Percentiles rank a stretch among this genome's conserved stretches.
phyloP scores from a whole-genome alignment of 2,797 vertebrate genomes.

The Sarcophilus harrisii region DNA sequence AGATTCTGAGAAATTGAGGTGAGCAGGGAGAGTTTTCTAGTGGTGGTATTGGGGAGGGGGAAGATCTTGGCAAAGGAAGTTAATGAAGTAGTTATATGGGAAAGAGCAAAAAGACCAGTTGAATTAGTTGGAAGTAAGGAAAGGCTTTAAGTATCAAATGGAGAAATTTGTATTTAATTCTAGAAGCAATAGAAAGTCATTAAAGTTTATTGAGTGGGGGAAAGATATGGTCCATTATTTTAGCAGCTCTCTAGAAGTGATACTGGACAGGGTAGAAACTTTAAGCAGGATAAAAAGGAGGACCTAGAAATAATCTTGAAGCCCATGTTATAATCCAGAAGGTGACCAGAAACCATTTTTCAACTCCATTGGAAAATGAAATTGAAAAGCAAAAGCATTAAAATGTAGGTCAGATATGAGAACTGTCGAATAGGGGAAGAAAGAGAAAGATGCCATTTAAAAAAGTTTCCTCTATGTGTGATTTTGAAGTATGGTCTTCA shows the following conservation, averaged over 20 bases:
- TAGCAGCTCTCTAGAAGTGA: background rate
- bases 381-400: background rate
- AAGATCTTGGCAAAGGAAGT: background rate
- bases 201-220: background rate
- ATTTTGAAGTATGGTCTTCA: background rate
- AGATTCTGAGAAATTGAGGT: background rate
- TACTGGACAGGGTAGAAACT: background rate
- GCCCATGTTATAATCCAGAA: background rate
- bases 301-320: background rate
- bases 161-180: background rate
- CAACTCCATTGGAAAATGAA: background rate
- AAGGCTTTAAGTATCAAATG: background rate
- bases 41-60: too few relatives aligned
- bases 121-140: background rate
- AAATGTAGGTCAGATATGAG: background rate
- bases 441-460: background rate
- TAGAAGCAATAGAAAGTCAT: background rate
- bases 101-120: background rate
- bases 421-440: background rate
- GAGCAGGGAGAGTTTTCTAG: background rate
- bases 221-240: background rate
- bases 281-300: background rate
- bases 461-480: background rate
- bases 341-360: background rate
- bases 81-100: background rate